Evolutionary conservation across 2,113 vertebrate species (phyloP), one percentile per base, ranked within the genome.

Genomic region (Pollachius pollachius): DNA sequence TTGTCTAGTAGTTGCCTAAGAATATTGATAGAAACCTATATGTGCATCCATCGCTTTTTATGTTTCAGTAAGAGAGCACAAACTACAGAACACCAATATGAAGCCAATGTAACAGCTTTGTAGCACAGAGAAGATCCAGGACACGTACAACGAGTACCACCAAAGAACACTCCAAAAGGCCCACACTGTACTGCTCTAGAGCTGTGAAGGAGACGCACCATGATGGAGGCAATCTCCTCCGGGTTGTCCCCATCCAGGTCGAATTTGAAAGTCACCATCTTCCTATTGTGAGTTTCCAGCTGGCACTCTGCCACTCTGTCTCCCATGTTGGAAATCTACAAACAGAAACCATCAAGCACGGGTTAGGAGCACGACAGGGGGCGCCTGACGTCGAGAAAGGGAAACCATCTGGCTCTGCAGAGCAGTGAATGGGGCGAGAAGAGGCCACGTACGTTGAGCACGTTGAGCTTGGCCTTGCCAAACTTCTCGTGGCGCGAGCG

Each of bases 181-280:
- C 23, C 23, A 6, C 30, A 5, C 30, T 34, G 30, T 34, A 34
- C 30, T 34, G 23, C 23, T 34, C 30, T 34, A 34, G 9, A 48
- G 11, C 15, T n/a, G 9, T 57, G 54, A 57, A 16, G 54, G 41
- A 13, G 11, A 48, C 41, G 41, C 9, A 99, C 97, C 97, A 99
- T 99, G 82, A 98, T 98, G 54, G 94, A 86, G 74, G 97, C 96
- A 76, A 99, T 99, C 89, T 99, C 97, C 81, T 98, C 95, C 9
- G 97, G 97, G 85, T 98, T 98, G 85, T 99, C 97, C 56, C 97
- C 97, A 90, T 99, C 97, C 85, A 99, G 90, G 85, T 99, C 96
- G 87, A 99, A 99, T 87, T 92, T 96, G 88, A 99, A 99, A 68
- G 97, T 99, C 85, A 99, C 97, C 97, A 99, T 99, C 92, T 99